These are phyloP conservation scores for Drosophila nigricruria DNA, from an alignment of 2,888 invertebrate species.

Conservation along the genomic window DNA sequence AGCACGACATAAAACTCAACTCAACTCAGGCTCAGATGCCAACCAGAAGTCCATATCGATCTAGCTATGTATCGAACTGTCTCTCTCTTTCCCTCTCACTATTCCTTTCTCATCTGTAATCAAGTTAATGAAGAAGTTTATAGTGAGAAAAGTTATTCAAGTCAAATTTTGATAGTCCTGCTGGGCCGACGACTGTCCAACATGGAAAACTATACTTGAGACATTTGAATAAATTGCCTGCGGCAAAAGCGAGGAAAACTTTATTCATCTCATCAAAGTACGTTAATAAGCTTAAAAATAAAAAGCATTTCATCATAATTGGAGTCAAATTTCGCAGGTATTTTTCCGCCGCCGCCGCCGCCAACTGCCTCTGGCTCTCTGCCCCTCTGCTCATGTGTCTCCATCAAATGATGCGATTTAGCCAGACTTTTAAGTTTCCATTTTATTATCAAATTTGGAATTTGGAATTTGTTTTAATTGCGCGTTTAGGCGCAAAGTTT, in stretches of 20 bases:
- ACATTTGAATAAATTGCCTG: neutral
- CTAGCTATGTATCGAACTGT: neutral
- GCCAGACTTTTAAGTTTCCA: neutral
- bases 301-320: constrained; percentile 3
- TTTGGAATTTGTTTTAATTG: constrained; percentile 58
- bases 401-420: neutral
- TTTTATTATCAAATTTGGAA: constrained; percentile 43
- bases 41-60: neutral
- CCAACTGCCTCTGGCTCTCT: neutral
- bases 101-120: neutral
- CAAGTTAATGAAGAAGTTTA: neutral
- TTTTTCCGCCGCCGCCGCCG: neutral
- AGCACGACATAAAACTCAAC: neutral
- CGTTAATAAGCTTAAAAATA: constrained; percentile 2
- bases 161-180: no score
- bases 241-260: neutral
- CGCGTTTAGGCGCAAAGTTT: constrained; percentile 69
- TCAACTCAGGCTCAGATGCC: neutral
- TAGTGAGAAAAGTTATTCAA: neutral
- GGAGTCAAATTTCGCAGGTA: constrained; percentile 4
- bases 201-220: neutral
- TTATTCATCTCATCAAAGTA: constrained; percentile 6
- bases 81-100: neutral
- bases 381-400: neutral
- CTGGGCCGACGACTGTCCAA: neutral